These are phyloP conservation scores for Oeneis ivallda DNA, from an alignment of 2,888 invertebrate species.

Conservation along the genomic window DNA sequence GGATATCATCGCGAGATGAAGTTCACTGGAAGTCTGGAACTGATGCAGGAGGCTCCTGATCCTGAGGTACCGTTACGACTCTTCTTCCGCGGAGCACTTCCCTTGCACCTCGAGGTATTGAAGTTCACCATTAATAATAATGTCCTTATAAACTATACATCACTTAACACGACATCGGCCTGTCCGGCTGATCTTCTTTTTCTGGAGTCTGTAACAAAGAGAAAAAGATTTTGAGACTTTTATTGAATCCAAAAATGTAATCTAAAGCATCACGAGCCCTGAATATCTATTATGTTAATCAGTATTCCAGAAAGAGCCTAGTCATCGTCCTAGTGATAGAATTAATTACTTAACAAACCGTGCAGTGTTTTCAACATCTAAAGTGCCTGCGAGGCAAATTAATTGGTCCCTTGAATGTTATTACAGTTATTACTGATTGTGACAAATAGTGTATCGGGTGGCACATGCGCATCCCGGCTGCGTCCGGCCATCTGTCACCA, in stretches of 20 bases:
- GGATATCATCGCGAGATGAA: slow-evolving; percentile 76
- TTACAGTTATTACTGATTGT: slow-evolving; percentile 63
- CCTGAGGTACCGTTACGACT: slow-evolving; percentile 42
- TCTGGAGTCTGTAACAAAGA: slow-evolving; percentile 84
- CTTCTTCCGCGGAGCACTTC: slow-evolving; percentile 42
- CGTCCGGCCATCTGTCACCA: slow-evolving; percentile 79
- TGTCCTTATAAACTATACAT: slow-evolving; percentile 61
- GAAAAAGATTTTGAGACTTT: slow-evolving; percentile 51
- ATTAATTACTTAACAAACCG: slow-evolving; percentile 22
- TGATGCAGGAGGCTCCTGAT: slow-evolving; percentile 51
- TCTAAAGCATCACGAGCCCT: neutral
- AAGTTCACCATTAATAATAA: slow-evolving; percentile 67
- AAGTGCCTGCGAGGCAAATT: slow-evolving; percentile 22
- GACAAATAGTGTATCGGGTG: slow-evolving; percentile 67
- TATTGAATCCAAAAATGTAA: slow-evolving; percentile 16
- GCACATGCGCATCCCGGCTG: slow-evolving; percentile 66
- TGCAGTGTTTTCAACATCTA: slow-evolving; percentile 29
- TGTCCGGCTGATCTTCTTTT: slow-evolving; percentile 83
- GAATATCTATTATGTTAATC: neutral
- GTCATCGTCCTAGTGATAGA: neutral
- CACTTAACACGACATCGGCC: slow-evolving; percentile 76
- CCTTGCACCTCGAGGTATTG: slow-evolving; percentile 66
- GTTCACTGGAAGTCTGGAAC: slow-evolving; percentile 75
- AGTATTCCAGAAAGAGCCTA: slow-evolving; percentile 22
- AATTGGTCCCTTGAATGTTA: slow-evolving; percentile 42